Conservation (phyloP, 2,113 vertebrate species). For the Heliornis fulica region DNA sequence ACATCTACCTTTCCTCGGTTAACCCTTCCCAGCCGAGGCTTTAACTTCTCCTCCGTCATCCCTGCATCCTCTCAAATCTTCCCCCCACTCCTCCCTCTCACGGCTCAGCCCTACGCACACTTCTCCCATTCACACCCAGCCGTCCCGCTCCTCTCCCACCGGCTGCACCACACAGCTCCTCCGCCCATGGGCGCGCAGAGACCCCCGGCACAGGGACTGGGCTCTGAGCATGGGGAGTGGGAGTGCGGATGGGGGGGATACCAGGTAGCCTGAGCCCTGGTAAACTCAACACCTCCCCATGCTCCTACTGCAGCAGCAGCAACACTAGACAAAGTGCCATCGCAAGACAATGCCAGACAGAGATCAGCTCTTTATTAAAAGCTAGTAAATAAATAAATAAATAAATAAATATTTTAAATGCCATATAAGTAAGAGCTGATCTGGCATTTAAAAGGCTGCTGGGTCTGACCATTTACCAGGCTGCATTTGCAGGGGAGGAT, state of each 20-base stretch:
- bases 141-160: neutral
- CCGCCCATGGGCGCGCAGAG: fast-evolving
- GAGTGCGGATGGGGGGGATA: neutral
- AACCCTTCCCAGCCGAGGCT: neutral
- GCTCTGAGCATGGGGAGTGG: fast-evolving
- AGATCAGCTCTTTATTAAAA: neutral
- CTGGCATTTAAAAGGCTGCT: conserved; percentile 13
- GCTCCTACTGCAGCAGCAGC: neutral
- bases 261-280: neutral
- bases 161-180: neutral
- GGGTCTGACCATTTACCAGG: neutral
- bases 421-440: conserved; percentile 36
- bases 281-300: neutral
- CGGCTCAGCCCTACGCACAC: neutral
- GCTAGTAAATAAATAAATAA: conserved; percentile 14
- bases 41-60: neutral
- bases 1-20: neutral
- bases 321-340: neutral
- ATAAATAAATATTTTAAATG: conserved; percentile 21
- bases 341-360: neutral
- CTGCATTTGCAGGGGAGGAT: conserved; percentile 44
- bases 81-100: neutral
- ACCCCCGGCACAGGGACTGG: too few relatives aligned
- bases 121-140: neutral
- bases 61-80: neutral